Evolutionary conservation across 1,140 invertebrate genomes (phyloP), one percentile per base, ranked within the genome.

Genomic region (Leucophenga varia): DNA sequence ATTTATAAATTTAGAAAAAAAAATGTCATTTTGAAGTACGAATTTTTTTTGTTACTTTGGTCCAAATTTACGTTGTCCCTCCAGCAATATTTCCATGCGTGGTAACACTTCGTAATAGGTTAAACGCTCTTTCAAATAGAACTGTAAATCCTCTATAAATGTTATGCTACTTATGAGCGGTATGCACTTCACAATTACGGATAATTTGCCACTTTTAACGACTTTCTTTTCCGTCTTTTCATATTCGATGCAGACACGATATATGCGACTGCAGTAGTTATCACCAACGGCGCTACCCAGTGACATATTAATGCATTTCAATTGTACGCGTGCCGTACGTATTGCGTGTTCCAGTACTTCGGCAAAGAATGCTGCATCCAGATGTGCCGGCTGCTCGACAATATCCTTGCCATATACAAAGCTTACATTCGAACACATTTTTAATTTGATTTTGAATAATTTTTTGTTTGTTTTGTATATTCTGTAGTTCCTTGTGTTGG

Each of bases 231-330:
- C n/a, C 21, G 37, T 25, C n/a, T 22, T 20, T 17, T 38, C 49
- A 52, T 57, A 64, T 2, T 34, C 50, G 13, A 64, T 31, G 7
- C 36, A 36, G 1, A 51, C 49, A 6, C 70, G 50, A 38, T 70
- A 72, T 19, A 72, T 67, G 35, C 57, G 43, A 25, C 70, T 72
- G 36, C 64, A 72, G 37, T 68, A 72, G 38, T 72, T 72, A 19
- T 72, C 70, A 2, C 70, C 70, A 4, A 49, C 48, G 45, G 52
- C 57, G 52, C 70, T 73, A 38, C 70, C 70, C 54, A 68, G 42
- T 13, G 28, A 41, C 2, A 58, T 54, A 18, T 59, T 37, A 10
- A 71, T 51, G 13, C 38, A 25, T 4, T 46, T 2, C 0, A 72
- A 9, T 19, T 52, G 8, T 1, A 55, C 37, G 10, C 46, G 42